Evolutionary conservation across 1,140 invertebrate genomes (phyloP).

Genomic region (Leptestheria dahalacensis): DNA sequence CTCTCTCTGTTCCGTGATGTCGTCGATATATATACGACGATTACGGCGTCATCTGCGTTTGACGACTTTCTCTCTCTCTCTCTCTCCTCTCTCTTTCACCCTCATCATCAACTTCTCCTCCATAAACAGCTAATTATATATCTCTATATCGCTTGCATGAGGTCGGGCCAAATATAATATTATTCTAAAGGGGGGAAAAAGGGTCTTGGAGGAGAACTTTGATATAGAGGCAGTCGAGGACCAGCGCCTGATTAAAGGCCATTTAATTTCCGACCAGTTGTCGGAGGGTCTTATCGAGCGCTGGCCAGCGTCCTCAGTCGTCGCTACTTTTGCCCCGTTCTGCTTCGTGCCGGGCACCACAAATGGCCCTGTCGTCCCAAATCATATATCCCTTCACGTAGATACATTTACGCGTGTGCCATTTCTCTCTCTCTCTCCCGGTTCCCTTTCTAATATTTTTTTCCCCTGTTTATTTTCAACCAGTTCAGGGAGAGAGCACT

Average conservation of each 20-base stretch:
- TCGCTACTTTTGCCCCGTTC: neutral
- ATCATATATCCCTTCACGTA: neutral
- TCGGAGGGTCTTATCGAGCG: neutral
- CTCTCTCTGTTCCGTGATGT: neutral
- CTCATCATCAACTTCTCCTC: too few species aligned
- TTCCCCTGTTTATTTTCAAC: too few species aligned
- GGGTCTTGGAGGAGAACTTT: neutral
- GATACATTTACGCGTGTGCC: neutral
- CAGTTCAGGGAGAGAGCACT: too few species aligned
- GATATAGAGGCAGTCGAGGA: neutral
- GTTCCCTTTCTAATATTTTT: neutral
- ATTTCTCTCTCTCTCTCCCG: neutral
- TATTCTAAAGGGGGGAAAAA: neutral
- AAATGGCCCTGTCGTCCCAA: neutral
- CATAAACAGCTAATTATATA: too few species aligned
- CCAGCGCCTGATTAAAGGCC: neutral
- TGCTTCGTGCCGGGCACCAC: conserved; percentile 9
- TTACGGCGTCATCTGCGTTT: neutral
- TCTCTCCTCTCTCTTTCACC: neutral
- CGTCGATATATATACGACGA: neutral
- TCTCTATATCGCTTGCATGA: too few species aligned
- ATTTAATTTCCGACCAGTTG: neutral
- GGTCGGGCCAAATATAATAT: too few species aligned
- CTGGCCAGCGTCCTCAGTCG: neutral
- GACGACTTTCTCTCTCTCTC: neutral